phyloP scores from a whole-genome alignment of 2,797 vertebrate species.

The Pangasius krempfi region DNA sequence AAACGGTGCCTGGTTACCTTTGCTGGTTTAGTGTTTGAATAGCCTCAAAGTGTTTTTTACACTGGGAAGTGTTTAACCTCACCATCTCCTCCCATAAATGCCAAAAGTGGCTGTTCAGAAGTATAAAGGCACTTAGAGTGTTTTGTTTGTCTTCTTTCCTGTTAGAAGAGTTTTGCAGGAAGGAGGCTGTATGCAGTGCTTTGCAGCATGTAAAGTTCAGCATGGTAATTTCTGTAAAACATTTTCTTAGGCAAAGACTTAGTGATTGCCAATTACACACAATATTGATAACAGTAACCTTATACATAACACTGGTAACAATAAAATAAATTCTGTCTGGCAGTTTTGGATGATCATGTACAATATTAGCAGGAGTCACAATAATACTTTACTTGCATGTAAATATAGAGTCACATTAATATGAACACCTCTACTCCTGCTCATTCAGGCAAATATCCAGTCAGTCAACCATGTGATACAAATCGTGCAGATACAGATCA shows the following conservation, averaged over 20 bases:
- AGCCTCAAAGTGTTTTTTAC: not conserved
- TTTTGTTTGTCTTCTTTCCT: slow-evolving; percentile 34
- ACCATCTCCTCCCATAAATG: not conserved
- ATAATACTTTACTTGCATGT: no score
- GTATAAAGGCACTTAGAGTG: not conserved
- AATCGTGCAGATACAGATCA: not conserved
- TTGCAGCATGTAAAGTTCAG: not conserved
- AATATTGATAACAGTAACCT: not conserved
- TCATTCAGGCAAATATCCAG: not conserved
- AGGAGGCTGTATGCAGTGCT: not conserved
- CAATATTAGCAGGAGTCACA: not conserved
- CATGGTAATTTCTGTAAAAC: not conserved
- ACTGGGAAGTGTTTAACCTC: not conserved
- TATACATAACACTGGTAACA: not conserved
- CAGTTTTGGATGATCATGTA: not conserved
- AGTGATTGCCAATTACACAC: not conserved
- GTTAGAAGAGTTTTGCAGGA: slow-evolving; percentile 8
- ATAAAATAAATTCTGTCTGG: not conserved
- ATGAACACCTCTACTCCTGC: not conserved
- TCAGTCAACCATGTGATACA: not conserved
- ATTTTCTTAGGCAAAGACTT: not conserved
- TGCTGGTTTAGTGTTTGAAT: not conserved
- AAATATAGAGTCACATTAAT: not conserved
- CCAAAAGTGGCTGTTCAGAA: not conserved
- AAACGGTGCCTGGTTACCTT: not conserved